Evolutionary conservation across 2,797 vertebrate genomes (phyloP).

Genomic region (Neosilurus mollespiculum): DNA sequence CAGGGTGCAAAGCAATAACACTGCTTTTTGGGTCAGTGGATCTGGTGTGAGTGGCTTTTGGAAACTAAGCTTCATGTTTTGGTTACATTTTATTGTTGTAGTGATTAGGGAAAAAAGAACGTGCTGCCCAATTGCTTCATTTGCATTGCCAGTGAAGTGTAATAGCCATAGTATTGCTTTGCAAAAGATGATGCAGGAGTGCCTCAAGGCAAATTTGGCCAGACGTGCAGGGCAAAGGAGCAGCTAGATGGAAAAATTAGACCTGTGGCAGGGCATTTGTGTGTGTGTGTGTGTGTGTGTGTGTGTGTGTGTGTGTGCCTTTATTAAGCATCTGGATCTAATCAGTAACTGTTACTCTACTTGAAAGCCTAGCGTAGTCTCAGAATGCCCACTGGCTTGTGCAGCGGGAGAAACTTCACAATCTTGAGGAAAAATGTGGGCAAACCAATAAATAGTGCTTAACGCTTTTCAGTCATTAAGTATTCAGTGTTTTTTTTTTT

Average conservation of each 20-base stretch:
- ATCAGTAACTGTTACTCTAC: conserved; percentile 64
- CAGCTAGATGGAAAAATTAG: conserved; percentile 62
- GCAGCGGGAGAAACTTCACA: not conserved
- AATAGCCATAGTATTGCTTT: conserved; percentile 29
- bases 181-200: conserved; percentile 25
- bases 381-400: conserved; percentile 51
- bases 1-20: not conserved
- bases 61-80: conserved; percentile 30
- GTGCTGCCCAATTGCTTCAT: conserved; percentile 38
- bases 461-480: not conserved
- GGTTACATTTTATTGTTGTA: conserved; percentile 40
- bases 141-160: conserved; percentile 35
- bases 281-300: conserved; percentile 45
- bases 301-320: conserved; percentile 34
- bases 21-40: conserved; percentile 7
- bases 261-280: conserved; percentile 55
- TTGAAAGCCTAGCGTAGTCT: conserved; percentile 61
- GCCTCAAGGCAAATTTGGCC: conserved; percentile 40
- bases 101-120: conserved; percentile 28
- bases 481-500: not conserved
- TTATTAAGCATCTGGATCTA: conserved; percentile 69
- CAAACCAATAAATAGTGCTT: not conserved
- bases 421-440: not conserved
- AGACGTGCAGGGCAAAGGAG: conserved; percentile 49
- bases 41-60: conserved; percentile 27